Percentiles rank a stretch among this genome's conserved stretches.
Evolutionary conservation across 2,888 invertebrate species (phyloP).

Genomic region (Ariolimax columbianus): DNA sequence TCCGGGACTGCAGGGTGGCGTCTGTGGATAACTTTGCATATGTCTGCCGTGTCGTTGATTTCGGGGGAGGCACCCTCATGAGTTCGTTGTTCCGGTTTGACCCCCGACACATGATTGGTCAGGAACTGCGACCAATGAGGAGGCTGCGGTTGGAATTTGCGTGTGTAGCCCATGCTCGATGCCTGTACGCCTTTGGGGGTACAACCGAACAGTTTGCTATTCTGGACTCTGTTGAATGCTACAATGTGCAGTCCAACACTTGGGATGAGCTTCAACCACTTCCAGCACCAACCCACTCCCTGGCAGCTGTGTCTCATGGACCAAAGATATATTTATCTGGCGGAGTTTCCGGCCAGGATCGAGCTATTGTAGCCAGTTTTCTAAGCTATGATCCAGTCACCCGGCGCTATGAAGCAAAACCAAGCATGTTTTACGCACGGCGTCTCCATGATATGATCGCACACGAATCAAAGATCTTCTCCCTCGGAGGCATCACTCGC

Average conservation of each 20-base stretch:
- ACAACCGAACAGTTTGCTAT: constrained; percentile 74
- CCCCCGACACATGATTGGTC: constrained; percentile 74
- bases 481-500: constrained; percentile 76
- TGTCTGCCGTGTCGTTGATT: constrained; percentile 77
- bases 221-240: constrained; percentile 76
- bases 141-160: constrained; percentile 75
- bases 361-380: constrained; percentile 72
- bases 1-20: constrained; percentile 74
- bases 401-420: constrained; percentile 69
- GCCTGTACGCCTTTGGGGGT: constrained; percentile 76
- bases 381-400: constrained; percentile 69
- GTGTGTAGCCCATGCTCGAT: constrained; percentile 68
- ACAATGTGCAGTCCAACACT: constrained; percentile 73
- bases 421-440: constrained; percentile 75
- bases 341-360: constrained; percentile 73
- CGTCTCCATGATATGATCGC: constrained; percentile 77
- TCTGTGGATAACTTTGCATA: constrained; percentile 76
- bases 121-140: constrained; percentile 75
- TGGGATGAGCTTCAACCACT: constrained; percentile 75
- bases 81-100: constrained; percentile 77
- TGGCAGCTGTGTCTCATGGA: constrained; percentile 68
- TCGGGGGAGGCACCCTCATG: constrained; percentile 77
- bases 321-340: constrained; percentile 75
- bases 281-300: constrained; percentile 73
- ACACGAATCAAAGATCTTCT: constrained; percentile 69